phyloP scores from a whole-genome alignment of 2,113 vertebrate genomes.

The Sprattus sprattus region DNA sequence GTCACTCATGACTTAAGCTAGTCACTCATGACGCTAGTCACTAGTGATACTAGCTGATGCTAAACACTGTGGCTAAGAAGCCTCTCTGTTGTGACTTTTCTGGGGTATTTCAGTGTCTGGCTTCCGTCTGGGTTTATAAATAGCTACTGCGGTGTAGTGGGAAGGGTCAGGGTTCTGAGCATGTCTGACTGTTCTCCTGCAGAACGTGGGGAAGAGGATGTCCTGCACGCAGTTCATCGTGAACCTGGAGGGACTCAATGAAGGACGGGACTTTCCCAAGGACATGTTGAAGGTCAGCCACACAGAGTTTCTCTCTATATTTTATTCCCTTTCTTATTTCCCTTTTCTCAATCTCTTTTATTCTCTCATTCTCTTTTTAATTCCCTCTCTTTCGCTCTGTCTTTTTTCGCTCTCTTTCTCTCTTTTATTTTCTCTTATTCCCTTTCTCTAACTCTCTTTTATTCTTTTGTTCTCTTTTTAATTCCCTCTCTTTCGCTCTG shows the following conservation, averaged over 20 bases:
- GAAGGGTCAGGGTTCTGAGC: neutral
- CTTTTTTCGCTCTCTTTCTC: too few relatives aligned
- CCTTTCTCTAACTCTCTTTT: too few relatives aligned
- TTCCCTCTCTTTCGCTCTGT: too few relatives aligned
- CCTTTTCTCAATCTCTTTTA: too few relatives aligned
- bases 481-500: neutral
- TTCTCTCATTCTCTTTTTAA: neutral
- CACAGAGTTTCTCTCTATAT: neutral
- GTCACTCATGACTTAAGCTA: too few relatives aligned
- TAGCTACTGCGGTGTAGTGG: neutral
- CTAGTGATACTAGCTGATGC: too few relatives aligned
- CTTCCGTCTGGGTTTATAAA: neutral
- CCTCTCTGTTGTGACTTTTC: too few relatives aligned
- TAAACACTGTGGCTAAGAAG: too few relatives aligned
- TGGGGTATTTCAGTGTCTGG: too few relatives aligned
- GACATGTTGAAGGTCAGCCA: conserved; percentile 91
- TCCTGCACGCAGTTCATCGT: conserved; percentile 88
- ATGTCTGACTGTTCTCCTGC: conserved; percentile 3
- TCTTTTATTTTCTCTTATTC: neutral
- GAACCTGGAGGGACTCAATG: conserved; percentile 92
- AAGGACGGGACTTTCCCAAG: conserved; percentile 87
- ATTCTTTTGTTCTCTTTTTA: neutral
- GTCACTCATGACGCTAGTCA: too few relatives aligned
- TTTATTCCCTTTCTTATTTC: neutral
- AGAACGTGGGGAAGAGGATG: conserved; percentile 97